Evolutionary conservation across 2,888 invertebrate genomes (phyloP), one percentile per base, ranked within the genome.

Genomic region (Chrysotoxum bicinctum): DNA sequence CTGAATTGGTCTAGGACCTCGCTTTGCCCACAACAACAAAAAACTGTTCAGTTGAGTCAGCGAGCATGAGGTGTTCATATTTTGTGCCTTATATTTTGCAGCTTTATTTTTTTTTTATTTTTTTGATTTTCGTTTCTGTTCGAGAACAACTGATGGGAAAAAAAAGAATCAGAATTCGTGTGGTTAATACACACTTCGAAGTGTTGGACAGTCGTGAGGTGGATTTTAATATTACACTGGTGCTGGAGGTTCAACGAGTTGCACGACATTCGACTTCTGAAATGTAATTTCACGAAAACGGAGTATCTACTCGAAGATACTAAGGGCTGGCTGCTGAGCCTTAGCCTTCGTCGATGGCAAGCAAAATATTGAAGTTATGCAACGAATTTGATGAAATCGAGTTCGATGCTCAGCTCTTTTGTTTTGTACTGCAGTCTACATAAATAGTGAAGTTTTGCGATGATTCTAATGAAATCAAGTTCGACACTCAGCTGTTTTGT

Each of bases 101-200:
- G 81, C 64, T 35, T 43, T 56, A 48, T 60, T 8, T 37, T 62
- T 73, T 70, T 70, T 64, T 80, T 60, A 69, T 75, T 69, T 37
- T 81, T 76, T 43, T 40, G 21, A 62, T 37, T 81, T 76, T 43
- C 32, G 21, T 64, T 64, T 68, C 21, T 40, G 8, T 73, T 77
- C 16, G 14, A 58, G 58, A 58, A 58, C 16, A 35, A 45, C 23
- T n/a, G 62, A 45, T 8, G 23, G 19, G 14, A 58, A 66, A 43
- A 43, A 48, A 70, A 75, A 16, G 79, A 85, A 80, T 75, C 68
- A 40, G 68, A 76, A 80, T 76, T 85, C 85, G 81, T 85, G 85
- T 80, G 76, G 76, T 76, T 85, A 85, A 85, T 85, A 85, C 76
- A 85, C 85, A 85, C 85, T 80, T 85, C 76, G 80, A 80, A 85